Conservation (phyloP, 2,888 invertebrate species). For the Plagodis pulveraria region DNA sequence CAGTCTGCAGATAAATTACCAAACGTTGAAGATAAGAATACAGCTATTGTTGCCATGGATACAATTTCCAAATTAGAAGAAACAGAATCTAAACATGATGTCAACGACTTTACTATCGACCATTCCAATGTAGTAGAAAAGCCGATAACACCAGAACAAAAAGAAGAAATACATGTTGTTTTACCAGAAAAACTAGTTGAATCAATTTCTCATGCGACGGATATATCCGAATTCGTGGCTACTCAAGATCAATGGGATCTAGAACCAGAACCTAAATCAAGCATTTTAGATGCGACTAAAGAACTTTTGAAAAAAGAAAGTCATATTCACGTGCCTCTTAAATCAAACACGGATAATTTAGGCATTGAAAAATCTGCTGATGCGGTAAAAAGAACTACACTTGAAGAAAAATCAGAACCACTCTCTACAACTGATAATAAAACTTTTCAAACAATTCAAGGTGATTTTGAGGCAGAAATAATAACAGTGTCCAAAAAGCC, state of each 20-base stretch:
- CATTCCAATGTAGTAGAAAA: neutral
- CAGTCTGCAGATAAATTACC: too few species aligned
- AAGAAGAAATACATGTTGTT: slow-evolving; percentile 1
- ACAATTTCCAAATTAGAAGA: too few species aligned
- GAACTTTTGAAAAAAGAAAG: slow-evolving; percentile 48
- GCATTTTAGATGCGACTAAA: slow-evolving; percentile 42
- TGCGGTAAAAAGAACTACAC: too few species aligned
- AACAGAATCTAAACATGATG: neutral
- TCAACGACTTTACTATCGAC: neutral
- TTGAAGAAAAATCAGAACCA: too few species aligned
- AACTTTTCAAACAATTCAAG: too few species aligned
- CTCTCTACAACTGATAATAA: too few species aligned
- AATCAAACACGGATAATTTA: slow-evolving; percentile 8
- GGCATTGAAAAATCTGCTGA: neutral
- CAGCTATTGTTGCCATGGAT: too few species aligned
- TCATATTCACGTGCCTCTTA: slow-evolving; percentile 19
- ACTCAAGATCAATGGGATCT: neutral
- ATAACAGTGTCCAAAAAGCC: too few species aligned
- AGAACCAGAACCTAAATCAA: slow-evolving; percentile 23
- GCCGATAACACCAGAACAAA: neutral
- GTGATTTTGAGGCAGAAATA: too few species aligned
- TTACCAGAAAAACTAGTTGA: neutral
- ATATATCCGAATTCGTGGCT: neutral
- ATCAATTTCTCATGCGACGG: slow-evolving; percentile 3
- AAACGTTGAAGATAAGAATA: too few species aligned